Evolutionary conservation across 2,113 vertebrate genomes (phyloP), one percentile per base, ranked within the genome.

Genomic region (Megatriorchis doriae): DNA sequence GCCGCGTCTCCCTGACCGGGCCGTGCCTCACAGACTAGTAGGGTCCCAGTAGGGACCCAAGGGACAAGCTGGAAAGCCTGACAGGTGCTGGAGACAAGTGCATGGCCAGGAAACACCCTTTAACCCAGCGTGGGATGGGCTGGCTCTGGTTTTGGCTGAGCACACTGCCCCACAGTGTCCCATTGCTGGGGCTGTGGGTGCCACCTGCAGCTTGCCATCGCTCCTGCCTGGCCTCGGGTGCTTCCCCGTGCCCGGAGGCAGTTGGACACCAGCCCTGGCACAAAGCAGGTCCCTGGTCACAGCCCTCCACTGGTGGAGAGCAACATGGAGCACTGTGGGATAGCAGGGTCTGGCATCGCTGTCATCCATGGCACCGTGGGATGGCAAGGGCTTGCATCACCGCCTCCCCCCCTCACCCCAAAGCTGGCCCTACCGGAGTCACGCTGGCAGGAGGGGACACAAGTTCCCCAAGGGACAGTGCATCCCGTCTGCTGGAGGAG

Each of bases 11-110:
- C 47, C n/a, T 0, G 32, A 12, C 38, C 10, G 3, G 26, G 50
- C 52, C 12, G 40, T 16, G 53, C 34, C 59, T 29, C 2, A 8
- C 65, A 55, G 70, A 9, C 36, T 9, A 52, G 5, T 8, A 6
- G 19, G 9, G 18, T 61, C 25, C 36, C 43, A 43, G 6, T 3
- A 61, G 42, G 55, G 71, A 45, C 56, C 34, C 34, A 10, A 36
- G 27, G 63, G 40, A 53, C 4, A 3, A 0, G 5, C 25, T 36
- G 34, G 48, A 52, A 42, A 81, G 68, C 34, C 50, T 9, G 59
- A 4, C 0, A 9, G 70, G 1, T 7, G 11, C 0, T 26, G 34
- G 45, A 75, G 53, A 90, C 58, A 0, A 0, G 1, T 16, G n/a
- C 11, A 0, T 0, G 7, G 10, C 25, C 2, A 1, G 73, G 65